Percentiles rank a stretch among this genome's conserved stretches.
Evolutionary conservation across 2,113 vertebrate species (phyloP).

Genomic region (Prinia subflava): DNA sequence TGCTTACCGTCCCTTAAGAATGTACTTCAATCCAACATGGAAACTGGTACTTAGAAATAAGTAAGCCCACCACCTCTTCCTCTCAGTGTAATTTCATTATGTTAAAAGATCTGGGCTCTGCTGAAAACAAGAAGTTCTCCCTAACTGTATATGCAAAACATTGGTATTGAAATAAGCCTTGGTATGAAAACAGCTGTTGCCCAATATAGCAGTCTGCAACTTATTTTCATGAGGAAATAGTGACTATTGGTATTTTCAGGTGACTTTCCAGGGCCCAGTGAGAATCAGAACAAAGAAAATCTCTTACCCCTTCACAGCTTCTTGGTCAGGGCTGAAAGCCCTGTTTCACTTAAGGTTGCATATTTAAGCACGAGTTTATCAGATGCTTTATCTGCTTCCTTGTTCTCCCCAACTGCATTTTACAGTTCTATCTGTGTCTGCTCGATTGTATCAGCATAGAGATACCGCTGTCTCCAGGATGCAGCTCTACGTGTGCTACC

Average conservation of each 20-base stretch:
- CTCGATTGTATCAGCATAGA: slow-evolving; percentile 15
- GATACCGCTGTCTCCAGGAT: not conserved
- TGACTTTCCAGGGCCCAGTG: not conserved
- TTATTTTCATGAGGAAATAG: not conserved
- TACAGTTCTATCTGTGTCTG: not conserved
- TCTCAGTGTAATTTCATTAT: not conserved
- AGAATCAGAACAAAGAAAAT: not conserved
- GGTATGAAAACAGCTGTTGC: not conserved
- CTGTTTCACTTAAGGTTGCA: not conserved
- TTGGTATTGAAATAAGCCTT: not conserved
- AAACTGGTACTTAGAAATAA: not conserved
- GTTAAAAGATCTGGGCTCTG: not conserved
- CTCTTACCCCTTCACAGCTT: not conserved
- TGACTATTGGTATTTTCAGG: not conserved
- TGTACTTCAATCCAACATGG: not conserved
- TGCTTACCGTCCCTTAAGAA: not conserved
- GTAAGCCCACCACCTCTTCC: not conserved
- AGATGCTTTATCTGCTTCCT: not conserved
- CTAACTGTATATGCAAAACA: not conserved
- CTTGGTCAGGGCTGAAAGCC: not conserved
- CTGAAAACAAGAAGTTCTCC: not conserved
- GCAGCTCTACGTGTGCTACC: not conserved
- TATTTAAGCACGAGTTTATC: not conserved
- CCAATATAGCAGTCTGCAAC: not conserved
- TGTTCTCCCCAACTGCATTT: not conserved